Evolutionary conservation across 1,140 invertebrate genomes (phyloP), one percentile per base, ranked within the genome.

Genomic region (Heliconius hermathena): DNA sequence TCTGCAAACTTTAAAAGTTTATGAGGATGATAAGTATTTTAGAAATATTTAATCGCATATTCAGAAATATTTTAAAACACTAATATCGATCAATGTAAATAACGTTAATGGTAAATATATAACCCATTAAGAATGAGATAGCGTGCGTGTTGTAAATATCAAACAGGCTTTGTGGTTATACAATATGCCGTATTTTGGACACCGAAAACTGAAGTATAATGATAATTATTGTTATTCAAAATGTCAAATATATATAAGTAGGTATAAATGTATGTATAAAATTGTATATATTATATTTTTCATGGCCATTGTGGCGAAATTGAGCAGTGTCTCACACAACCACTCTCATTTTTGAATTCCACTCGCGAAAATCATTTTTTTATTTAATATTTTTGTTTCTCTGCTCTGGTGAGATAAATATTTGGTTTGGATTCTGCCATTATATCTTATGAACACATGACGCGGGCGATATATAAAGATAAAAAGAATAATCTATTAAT

Each of bases 101-200:
- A 57, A 22, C 54, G 2, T 29, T 66, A 26, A 66, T 66, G 60
- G 9, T 66, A 22, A 66, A 66, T 66, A 66, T 16, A 66, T 9
- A 29, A 66, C 26, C 26, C 60, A 29, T 66, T 66, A 66, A 4
- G 60, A 66, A 66, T 66, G 60, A 66, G 22, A 66, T 66, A 66
- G 22, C 9, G 26, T 29, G 60, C 26, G 60, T 16, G 60, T 16
- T 13, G 26, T 66, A 66, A 66, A 66, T 22, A 66, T 66, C 26
- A 29, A 66, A 66, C 60, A 66, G 26, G 60, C 26, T 66, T 29
- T n/a, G 26, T 66, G 60, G 2, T 66, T 66, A 66, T 66, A 66
- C 26, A 66, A 66, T 66, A 66, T 66, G 60, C 60, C 13, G 54
- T 60, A 26, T 22, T 60, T 60, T 20, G 54, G 22, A 60, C 9